These are phyloP conservation scores for Aromia moschata DNA, from an alignment of 2,888 invertebrate genomes.

Conservation along the genomic window DNA sequence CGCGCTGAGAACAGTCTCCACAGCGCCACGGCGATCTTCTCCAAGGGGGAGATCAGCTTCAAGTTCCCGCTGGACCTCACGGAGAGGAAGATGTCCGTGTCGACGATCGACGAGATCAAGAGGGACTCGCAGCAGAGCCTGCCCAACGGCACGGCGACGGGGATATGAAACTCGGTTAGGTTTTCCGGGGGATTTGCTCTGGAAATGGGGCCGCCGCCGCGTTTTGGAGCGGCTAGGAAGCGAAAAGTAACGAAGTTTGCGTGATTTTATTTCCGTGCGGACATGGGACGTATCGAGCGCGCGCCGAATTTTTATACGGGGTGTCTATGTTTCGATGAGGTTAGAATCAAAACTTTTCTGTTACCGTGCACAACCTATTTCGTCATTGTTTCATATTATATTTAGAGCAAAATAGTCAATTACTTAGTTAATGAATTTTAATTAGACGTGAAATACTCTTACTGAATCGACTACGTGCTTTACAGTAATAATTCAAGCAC, in stretches of 20 bases:
- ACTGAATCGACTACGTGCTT: no score
- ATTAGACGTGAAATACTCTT: no score
- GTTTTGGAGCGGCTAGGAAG: no score
- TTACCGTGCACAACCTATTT: no score
- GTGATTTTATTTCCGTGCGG: slow-evolving; percentile 31
- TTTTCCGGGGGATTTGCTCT: no score
- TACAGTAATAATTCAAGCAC: no score
- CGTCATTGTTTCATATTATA: no score
- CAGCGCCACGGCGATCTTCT: slow-evolving; percentile 60
- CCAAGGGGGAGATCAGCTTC: slow-evolving; percentile 67
- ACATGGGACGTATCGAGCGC: slow-evolving; percentile 39
- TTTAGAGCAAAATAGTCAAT: no score
- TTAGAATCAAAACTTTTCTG: no score
- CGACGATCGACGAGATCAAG: slow-evolving; percentile 62
- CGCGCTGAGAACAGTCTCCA: slow-evolving; percentile 53
- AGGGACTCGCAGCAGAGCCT: slow-evolving; percentile 56
- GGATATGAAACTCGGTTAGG: slow-evolving; percentile 51
- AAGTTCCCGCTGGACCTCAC: slow-evolving; percentile 67
- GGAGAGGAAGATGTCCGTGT: slow-evolving; percentile 60
- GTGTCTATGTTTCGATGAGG: no score
- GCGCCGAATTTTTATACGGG: slow-evolving; percentile 31
- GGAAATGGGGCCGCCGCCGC: no score
- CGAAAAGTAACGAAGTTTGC: slow-evolving; percentile 4
- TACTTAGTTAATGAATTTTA: no score
- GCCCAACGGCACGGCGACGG: slow-evolving; percentile 56